Conservation (phyloP, 2,113 vertebrate species). For the Elgaria multicarinata region DNA sequence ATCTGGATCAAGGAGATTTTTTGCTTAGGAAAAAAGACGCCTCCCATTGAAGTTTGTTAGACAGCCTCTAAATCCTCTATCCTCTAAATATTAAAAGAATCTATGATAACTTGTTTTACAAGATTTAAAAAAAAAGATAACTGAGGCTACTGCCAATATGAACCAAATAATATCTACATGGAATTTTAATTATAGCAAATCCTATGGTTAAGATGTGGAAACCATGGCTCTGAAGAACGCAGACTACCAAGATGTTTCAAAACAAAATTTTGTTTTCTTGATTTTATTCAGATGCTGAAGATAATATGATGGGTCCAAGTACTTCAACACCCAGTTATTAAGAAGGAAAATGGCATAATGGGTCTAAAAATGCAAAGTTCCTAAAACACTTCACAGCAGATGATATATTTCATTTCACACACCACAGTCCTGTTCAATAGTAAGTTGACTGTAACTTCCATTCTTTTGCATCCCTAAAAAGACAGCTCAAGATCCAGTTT, state of each 20-base stretch:
- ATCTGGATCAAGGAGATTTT: no score
- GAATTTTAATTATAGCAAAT: conserved; percentile 66
- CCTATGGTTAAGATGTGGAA: conserved; percentile 51
- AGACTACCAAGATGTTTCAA: conserved; percentile 71
- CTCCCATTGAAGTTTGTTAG: not conserved
- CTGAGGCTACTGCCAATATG: conserved; percentile 52
- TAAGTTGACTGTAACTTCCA: conserved; percentile 63
- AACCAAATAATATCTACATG: conserved; percentile 41
- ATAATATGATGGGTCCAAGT: conserved; percentile 57
- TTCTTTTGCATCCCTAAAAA: conserved; percentile 60
- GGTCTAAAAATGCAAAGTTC: not conserved
- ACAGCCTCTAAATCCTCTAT: not conserved
- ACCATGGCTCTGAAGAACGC: conserved; percentile 64
- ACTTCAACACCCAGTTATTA: conserved; percentile 68
- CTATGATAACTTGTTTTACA: not conserved
- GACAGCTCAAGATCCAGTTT: conserved; percentile 47
- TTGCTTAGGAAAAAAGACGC: no score
- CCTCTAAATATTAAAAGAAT: not conserved
- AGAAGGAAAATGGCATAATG: not conserved
- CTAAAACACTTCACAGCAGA: not conserved
- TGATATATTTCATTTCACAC: conserved; percentile 54
- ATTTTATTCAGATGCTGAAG: conserved; percentile 71
- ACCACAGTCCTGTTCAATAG: conserved; percentile 51
- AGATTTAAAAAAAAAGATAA: conserved; percentile 29
- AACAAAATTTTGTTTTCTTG: conserved; percentile 71